Evolutionary conservation across 2,113 vertebrate species (phyloP), one percentile per base, ranked within the genome.

Genomic region (Coracopsis vasa): DNA sequence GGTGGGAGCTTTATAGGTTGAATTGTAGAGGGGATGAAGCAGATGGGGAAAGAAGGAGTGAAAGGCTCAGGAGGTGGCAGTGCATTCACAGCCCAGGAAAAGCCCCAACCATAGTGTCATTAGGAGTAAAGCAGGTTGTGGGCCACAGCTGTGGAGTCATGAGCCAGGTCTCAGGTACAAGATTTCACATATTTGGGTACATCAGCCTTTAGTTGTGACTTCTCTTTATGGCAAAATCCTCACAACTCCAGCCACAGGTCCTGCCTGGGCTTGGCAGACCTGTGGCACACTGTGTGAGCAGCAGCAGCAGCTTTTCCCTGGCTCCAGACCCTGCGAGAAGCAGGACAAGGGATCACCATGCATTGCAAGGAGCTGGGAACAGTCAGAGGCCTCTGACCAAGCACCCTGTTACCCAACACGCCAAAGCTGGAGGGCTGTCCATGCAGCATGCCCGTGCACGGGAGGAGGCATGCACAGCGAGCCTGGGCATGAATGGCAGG

Each of bases 41-140:
- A 80, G 54, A 53, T 24, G n/a, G 37, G 53, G 56, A 51, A 80
- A 75, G 39, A 20, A 83, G 56, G 39, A 45, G 44, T 61, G 66
- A 60, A 82, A 47, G 56, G 62, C 19, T 69, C 60, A 47, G 65
- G 74, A 85, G 39, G 37, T 7, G 20, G 17, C n/a, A 41, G 4
- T 45, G 44, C 3, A 1, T 35, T 65, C 82, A 51, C 10, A 93
- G 73, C 50, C 39, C 12, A 29, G 65, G 66, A 83, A 77, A 79
- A 71, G 65, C 31, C 50, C 47, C 1, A 3, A 8, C 15, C 0
- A 0, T 2, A 21, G 41, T 3, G 25, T 45, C 37, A 77, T 0
- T 1, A 61, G 56, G 37, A 72, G 33, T 39, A 85, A 61, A 48
- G 79, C 66, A 90, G 86, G 25, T 5, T 62, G 13, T 41, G 82